Conservation (phyloP, 2,797 vertebrate species). For the Acipenser transmontanus region DNA sequence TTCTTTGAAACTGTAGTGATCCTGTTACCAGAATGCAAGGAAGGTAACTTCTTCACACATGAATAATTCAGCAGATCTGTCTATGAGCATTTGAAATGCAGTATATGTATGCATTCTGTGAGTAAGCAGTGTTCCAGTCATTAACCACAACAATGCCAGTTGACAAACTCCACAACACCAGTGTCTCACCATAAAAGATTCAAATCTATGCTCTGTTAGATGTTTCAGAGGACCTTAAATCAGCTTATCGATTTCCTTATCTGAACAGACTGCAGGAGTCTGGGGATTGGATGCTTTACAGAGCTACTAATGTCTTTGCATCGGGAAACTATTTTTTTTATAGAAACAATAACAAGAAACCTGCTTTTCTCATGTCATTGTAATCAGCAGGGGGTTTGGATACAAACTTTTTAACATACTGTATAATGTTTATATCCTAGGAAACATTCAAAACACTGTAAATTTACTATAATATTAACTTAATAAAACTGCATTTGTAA, state of each 20-base stretch:
- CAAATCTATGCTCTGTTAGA: slow-evolving; percentile 7
- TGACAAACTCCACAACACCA: slow-evolving; percentile 9
- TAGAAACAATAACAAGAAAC: not conserved
- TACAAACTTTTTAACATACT: no score
- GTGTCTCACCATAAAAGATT: slow-evolving; percentile 10
- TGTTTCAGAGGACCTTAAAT: slow-evolving; percentile 4
- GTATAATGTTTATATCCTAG: no score
- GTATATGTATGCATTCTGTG: slow-evolving; percentile 5
- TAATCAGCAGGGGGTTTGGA: not conserved
- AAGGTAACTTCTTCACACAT: not conserved
- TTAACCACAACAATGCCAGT: slow-evolving; percentile 5
- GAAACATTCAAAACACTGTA: no score
- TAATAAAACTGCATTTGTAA: no score
- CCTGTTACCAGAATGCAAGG: not conserved
- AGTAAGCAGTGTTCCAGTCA: slow-evolving; percentile 9
- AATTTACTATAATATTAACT: no score
- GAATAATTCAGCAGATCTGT: slow-evolving; percentile 12
- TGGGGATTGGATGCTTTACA: not conserved
- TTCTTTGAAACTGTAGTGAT: not conserved
- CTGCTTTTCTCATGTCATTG: not conserved
- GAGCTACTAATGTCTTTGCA: not conserved
- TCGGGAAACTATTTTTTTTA: not conserved
- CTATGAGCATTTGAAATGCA: slow-evolving; percentile 8
- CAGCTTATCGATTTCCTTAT: slow-evolving; percentile 4
- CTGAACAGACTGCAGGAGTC: not conserved